Evolutionary conservation across 2,888 invertebrate genomes (phyloP), one percentile per base, ranked within the genome.

Genomic region (Pterobdella sp.): DNA sequence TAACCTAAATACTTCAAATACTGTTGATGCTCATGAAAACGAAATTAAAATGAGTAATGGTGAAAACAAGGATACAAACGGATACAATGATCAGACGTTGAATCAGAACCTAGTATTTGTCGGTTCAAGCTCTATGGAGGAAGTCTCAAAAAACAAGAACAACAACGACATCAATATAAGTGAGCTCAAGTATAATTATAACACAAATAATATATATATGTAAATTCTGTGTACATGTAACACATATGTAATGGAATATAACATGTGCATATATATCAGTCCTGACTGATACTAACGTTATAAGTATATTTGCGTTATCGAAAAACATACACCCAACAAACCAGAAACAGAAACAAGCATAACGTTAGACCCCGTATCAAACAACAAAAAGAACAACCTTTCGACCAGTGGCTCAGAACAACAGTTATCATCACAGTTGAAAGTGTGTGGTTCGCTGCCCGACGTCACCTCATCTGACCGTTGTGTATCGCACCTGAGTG

Each of bases 401-500:
- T 10, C n/a, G 7, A n/a, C 31, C 7, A 7, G 7, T 7, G 7
- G n/a, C 7, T 10, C n/a, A 63, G 10, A 7, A 7, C 10, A 7
- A 63, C n/a, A 63, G 63, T n/a, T 14, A 63, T 10, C 63, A 63
- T n/a, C 63, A 14, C 52, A 22, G n/a, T 52, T 32, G 1, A 31
- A 31, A n/a, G 34, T 52, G 26, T 52, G 56, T 26, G 71, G 71
- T 34, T 71, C 71, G 29, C 52, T 71, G 18, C 71, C 71, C 10
- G 56, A 71, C 26, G 71, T 71, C 36, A 56, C 60, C n/a, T 14
- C 60, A 56, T 3, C 7, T 4, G 60, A 56, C 60, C 7, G n/a
- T 7, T 56, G 60, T 22, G 71, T 71, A 26, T 56, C 56, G 3
- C 71, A 71, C 35, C 63, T 71, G n/a, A 60, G 60, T 36, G 71